phyloP scores from a whole-genome alignment of 2,113 vertebrate species.

The Micronycteris hirsuta region DNA sequence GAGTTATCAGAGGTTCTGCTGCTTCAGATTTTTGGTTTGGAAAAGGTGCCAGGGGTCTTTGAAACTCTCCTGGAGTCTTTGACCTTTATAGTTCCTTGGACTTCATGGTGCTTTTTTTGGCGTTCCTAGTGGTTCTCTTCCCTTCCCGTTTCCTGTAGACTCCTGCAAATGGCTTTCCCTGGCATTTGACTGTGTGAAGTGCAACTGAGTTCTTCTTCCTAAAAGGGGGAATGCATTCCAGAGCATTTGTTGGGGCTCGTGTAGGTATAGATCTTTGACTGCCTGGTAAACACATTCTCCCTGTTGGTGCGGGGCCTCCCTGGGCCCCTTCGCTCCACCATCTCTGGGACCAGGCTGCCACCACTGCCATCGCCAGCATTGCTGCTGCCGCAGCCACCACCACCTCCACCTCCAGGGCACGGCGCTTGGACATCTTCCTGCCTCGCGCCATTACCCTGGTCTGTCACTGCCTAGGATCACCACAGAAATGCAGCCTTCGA shows the following conservation, averaged over 20 bases:
- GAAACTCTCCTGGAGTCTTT: constrained; percentile 76
- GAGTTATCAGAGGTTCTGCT: constrained; percentile 71
- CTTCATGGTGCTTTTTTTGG: constrained; percentile 75
- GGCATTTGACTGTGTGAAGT: constrained; percentile 86
- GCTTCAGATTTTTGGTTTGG: constrained; percentile 80
- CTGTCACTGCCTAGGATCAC: constrained; percentile 68
- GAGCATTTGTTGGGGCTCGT: constrained; percentile 83
- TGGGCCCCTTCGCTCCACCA: constrained; percentile 73
- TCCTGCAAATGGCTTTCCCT: constrained; percentile 78
- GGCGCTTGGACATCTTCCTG: constrained; percentile 87
- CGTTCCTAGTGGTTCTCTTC: constrained; percentile 74
- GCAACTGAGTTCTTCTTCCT: constrained; percentile 88
- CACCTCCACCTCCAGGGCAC: constrained; percentile 73
- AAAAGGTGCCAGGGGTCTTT: constrained; percentile 65
- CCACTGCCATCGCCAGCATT: constrained; percentile 34
- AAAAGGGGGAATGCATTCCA: constrained; percentile 85
- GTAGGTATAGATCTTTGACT: constrained; percentile 83
- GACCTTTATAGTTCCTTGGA: constrained; percentile 79
- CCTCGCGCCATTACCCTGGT: constrained; percentile 75
- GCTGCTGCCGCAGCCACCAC: neutral
- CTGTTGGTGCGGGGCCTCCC: constrained; percentile 86
- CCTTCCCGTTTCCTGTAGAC: constrained; percentile 83
- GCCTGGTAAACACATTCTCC: constrained; percentile 82
- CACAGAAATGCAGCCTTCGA: constrained; percentile 73
- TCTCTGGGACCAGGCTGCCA: constrained; percentile 73